Evolutionary conservation across 2,888 invertebrate genomes (phyloP), one percentile per base, ranked within the genome.

Genomic region (Epicampocera succincta): DNA sequence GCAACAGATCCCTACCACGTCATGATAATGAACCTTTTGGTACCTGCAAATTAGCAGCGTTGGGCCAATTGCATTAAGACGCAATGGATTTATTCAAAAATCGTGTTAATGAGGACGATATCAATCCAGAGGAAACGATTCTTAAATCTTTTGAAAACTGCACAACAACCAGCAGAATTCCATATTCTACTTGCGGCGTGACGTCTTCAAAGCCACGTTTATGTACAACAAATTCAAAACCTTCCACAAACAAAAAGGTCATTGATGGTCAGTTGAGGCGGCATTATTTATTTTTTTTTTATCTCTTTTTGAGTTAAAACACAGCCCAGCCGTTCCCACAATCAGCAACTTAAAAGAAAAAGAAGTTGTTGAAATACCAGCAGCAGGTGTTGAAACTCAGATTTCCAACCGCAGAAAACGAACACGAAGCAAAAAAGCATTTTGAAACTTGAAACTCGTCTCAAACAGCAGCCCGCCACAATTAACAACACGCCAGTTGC

Each of bases 331-430:
- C 68, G 54, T 44, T 68, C n/a, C 68, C 48, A 29, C n/a, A n/a
- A n/a, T n/a, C n/a, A n/a, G n/a, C 13, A 38, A 29, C 61, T 17
- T 42, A 44, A n/a, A 50, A 50, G 5, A 42, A 6, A 13, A 25
- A 8, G 19, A 56, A 33, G 4, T 48, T 25, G 4, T 48, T 25
- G 15, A 19, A 21, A n/a, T 19, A 56, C 44, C 42, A 48, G 54
- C 58, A 79, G 74, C 79, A 79, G 79, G 79, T 79, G 79, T 63
- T 74, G 42, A 69, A 63, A 74, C 61, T 68, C 25, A 56, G 56
- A 68, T 74, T 66, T 54, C 73, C 68, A 79, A 46, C 2, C 25
- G 65, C n/a, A 15, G 17, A 76, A 50, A 60, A 75, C 9, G 52
- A 21, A 8, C 0, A 25, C 1, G 5, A 25, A 3, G 2, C 5